Conservation (phyloP, 2,888 invertebrate species). For the Trachelus troglodyta region DNA sequence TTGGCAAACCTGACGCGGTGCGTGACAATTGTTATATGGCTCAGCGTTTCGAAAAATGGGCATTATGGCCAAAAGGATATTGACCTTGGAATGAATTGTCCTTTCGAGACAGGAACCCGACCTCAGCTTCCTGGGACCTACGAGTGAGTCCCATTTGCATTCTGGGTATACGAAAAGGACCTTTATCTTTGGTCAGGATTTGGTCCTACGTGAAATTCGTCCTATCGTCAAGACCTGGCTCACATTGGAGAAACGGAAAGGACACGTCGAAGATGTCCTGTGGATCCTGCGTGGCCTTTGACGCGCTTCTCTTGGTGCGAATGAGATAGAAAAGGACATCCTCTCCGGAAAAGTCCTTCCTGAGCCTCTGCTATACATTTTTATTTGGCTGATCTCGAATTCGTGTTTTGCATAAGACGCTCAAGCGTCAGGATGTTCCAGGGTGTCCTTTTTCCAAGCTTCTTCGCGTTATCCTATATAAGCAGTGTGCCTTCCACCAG, state of each 20-base stretch:
- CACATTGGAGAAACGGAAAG: neutral
- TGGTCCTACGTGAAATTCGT: neutral
- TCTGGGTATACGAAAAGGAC: neutral
- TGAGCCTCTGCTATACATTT: conserved; percentile 10
- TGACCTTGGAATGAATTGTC: conserved; percentile 3
- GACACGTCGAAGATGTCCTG: neutral
- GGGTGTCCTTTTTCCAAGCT: conserved; percentile 8
- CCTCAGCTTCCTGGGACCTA: neutral
- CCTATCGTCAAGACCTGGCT: neutral
- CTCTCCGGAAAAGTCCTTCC: neutral
- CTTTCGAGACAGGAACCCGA: neutral
- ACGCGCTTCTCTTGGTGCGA: neutral
- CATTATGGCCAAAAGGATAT: neutral
- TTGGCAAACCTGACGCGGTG: neutral
- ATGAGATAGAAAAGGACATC: neutral
- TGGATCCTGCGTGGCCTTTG: neutral
- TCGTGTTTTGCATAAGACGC: conserved; percentile 17
- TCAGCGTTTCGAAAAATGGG: conserved; percentile 20
- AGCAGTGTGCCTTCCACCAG: conserved; percentile 17
- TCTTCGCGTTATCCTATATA: conserved; percentile 18
- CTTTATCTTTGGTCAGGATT: neutral
- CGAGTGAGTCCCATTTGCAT: neutral
- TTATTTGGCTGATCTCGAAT: conserved; percentile 13
- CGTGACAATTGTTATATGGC: conserved; percentile 27
- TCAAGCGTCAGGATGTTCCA: neutral